A percentile compares a stretch with the other conserved stretches of the same genome.
Evolutionary conservation across 2,888 invertebrate genomes (phyloP).

Genomic region (Clusia tigrina): DNA sequence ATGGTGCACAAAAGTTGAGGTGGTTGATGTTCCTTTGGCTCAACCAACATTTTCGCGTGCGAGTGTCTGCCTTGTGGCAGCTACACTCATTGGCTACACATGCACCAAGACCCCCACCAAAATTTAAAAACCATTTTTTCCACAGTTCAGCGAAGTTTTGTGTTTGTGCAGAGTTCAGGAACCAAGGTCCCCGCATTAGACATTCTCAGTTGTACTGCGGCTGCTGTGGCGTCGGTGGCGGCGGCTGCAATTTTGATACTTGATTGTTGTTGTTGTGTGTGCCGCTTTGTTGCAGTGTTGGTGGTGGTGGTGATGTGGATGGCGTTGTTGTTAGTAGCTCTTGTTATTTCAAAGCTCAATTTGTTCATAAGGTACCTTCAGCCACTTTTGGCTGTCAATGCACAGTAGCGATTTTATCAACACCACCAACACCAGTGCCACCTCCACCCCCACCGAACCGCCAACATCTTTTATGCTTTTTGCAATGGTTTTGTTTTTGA

Average conservation of each 20-base stretch:
- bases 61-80: not conserved
- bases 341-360: no score
- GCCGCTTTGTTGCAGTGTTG: not conserved
- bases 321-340: not conserved
- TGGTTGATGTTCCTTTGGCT: no score
- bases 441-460: not conserved
- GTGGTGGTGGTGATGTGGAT: no score
- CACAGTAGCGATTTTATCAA: slow-evolving; percentile 11
- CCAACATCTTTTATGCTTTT: not conserved
- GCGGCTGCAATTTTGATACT: not conserved
- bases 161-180: slow-evolving; percentile 3
- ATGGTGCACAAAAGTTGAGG: no score
- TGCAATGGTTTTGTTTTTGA: not conserved
- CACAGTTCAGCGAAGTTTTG: no score
- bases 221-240: not conserved
- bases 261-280: not conserved
- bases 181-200: slow-evolving; percentile 1
- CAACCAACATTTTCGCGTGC: not conserved
- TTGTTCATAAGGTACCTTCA: slow-evolving; percentile 8
- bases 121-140: not conserved
- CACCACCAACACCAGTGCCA: not conserved
- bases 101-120: not conserved
- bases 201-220: not conserved
- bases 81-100: not conserved
- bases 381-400: not conserved